A percentile compares a stretch with the other conserved stretches of the same genome.
Conservation (phyloP, 2,888 invertebrate genomes). For the Drosophila ezoana region DNA sequence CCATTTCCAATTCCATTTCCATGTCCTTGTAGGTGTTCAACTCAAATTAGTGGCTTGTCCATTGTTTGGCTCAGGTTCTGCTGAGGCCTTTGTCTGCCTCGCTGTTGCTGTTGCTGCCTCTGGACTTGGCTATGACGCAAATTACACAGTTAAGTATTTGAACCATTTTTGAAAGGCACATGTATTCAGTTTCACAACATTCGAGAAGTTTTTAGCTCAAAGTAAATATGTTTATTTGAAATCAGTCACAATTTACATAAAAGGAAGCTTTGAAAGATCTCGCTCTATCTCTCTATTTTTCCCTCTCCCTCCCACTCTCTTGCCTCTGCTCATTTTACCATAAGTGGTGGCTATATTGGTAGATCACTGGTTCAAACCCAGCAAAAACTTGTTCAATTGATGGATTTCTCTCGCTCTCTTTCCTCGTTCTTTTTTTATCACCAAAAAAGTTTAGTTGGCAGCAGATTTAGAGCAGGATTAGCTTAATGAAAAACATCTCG, state of each 20-base stretch:
- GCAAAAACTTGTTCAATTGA: background rate
- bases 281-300: too few species aligned
- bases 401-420: too few species aligned
- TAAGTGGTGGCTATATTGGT: too few species aligned
- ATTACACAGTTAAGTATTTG: background rate
- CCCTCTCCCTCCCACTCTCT: conserved; percentile 1
- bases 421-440: too few species aligned
- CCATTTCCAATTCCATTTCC: conserved; percentile 12
- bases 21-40: conserved; percentile 69
- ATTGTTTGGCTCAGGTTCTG: conserved; percentile 34
- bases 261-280: too few species aligned
- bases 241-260: too few species aligned
- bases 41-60: conserved; percentile 73
- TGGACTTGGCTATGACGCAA: background rate
- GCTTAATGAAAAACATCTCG: too few species aligned
- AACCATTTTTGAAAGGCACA: background rate
- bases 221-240: background rate
- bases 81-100: conserved; percentile 6
- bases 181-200: too few species aligned
- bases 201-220: background rate
- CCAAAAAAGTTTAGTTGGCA: too few species aligned
- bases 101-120: background rate
- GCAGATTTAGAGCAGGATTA: too few species aligned
- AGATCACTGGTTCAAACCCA: background rate
- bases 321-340: too few species aligned